Evolutionary conservation across 2,797 vertebrate genomes (phyloP), one percentile per base, ranked within the genome.

Genomic region (Sylvia borin): DNA sequence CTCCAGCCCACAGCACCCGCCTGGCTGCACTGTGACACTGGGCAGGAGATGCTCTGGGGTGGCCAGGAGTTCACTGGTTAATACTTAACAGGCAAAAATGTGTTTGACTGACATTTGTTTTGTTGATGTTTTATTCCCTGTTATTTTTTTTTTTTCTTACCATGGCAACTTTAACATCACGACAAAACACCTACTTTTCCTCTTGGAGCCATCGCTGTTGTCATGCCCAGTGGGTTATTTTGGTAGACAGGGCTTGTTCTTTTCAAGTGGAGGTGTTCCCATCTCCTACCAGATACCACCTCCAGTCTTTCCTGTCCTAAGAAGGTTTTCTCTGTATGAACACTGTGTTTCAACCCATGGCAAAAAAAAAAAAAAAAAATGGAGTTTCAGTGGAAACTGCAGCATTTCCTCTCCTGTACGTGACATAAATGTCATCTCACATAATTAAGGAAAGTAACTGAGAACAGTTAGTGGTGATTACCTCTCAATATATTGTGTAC

Each of bases 401-500:
- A 67, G 67, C 77, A 26, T 93, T 95, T 92, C 88, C 78, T 91
- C 86, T 65, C 47, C 88, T 53, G 74, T 92, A 78, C 64, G 61
- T 95, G 91, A 94, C 85, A 67, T 34, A 90, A 95, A 89, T 78
- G 74, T 84, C 91, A 70, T 78, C 65, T 78, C 88, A 90, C 74
- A 7, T 95, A 96, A 95, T 95, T 94, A 87, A 81, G 93, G 88
- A 93, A 93, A 83, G 92, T 83, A 92, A 91, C 51, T 4, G 45
- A 73, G 93, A 92, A 53, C 61, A 27, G 88, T 95, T 95, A 92
- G 83, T 90, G 89, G 82, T 82, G 85, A 96, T 95, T 97, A 95
- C 93, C 84, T 96, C 88, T 91, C 95, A 95, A 93, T 95, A 75
- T 89, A 89, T 85, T 96, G 93, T 96, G 92, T 95, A 95, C 94